phyloP scores from a whole-genome alignment of 1,140 invertebrate species.

The Hycleus cichorii region DNA sequence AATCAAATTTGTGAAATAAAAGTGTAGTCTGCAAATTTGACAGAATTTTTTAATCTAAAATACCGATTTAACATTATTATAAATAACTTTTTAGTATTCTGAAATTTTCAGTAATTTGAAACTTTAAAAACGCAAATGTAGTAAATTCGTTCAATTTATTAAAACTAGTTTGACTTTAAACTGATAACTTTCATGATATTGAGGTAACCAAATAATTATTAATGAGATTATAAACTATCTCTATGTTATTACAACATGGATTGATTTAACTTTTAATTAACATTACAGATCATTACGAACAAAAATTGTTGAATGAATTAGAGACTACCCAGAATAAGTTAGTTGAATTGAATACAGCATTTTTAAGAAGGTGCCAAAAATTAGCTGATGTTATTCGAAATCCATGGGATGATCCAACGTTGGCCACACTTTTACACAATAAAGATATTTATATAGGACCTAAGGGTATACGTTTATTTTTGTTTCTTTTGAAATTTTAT shows the following conservation, averaged over 20 bases:
- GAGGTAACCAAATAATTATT: not conserved
- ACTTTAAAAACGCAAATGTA: too few species aligned
- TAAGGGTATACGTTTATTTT: slow-evolving; percentile 23
- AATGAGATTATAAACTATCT: not conserved
- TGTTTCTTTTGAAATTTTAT: slow-evolving; percentile 1
- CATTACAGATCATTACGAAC: slow-evolving; percentile 23
- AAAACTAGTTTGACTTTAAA: not conserved
- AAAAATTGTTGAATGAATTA: slow-evolving; percentile 26
- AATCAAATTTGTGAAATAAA: too few species aligned
- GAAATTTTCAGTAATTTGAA: too few species aligned
- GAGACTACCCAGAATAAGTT: slow-evolving; percentile 30
- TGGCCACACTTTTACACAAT: slow-evolving; percentile 27
- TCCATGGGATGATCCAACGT: slow-evolving; percentile 35
- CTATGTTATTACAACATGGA: not conserved
- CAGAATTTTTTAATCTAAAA: too few species aligned
- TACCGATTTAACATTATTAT: too few species aligned
- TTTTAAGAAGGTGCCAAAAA: slow-evolving; percentile 32
- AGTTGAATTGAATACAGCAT: slow-evolving; percentile 28
- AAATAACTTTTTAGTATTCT: too few species aligned
- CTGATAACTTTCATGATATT: not conserved
- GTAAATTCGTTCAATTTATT: not conserved
- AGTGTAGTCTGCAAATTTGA: too few species aligned
- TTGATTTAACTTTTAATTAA: not conserved
- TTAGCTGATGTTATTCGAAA: slow-evolving; percentile 34
- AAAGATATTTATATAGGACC: slow-evolving; percentile 28